Evolutionary conservation across 2,113 vertebrate species (phyloP), one percentile per base, ranked within the genome.

Genomic region (Pelobates fuscus): DNA sequence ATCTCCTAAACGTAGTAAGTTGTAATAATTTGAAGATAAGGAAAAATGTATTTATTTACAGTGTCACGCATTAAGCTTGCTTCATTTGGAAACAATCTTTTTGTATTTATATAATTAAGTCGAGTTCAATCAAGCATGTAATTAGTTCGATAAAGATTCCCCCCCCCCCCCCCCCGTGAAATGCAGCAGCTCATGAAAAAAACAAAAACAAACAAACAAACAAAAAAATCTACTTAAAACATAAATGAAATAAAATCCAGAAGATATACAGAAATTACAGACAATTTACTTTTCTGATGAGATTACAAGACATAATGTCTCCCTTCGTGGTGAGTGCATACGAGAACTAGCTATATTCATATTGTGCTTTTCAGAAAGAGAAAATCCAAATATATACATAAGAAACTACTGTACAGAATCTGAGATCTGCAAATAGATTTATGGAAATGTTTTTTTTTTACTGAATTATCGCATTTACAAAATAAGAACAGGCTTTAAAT

Each of bases 401-500:
- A 90, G 93, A 93, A 93, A 88, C 86, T 86, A 94, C 89, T 90
- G 84, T 86, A 93, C 89, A 90, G 85, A 75, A 81, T 93, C 86
- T 91, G 84, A 91, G 83, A 89, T 90, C 86, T 87, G 88, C 89
- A 90, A 92, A 91, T 90, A 88, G 90, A 93, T 91, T 91, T 91
- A 92, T 91, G 88, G 89, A 94, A 93, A 94, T 91, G 86, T 90
- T 82, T 59, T 17, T 65, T 24, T 54, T 65, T 17, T 88, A 78
- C 82, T 78, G 88, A 82, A 88, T 49, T 83, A 91, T 83, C 85
- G 91, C 88, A 87, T 92, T 94, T 96, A 94, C 86, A 97, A 96
- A 96, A 98, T 92, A 95, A 95, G 89, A 94, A 90, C 88, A 92
- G 93, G 94, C 92, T 94, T 82, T 90, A 84, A 94, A 93, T 94